phyloP scores from a whole-genome alignment of 2,113 vertebrate species.

The Channa maculata region DNA sequence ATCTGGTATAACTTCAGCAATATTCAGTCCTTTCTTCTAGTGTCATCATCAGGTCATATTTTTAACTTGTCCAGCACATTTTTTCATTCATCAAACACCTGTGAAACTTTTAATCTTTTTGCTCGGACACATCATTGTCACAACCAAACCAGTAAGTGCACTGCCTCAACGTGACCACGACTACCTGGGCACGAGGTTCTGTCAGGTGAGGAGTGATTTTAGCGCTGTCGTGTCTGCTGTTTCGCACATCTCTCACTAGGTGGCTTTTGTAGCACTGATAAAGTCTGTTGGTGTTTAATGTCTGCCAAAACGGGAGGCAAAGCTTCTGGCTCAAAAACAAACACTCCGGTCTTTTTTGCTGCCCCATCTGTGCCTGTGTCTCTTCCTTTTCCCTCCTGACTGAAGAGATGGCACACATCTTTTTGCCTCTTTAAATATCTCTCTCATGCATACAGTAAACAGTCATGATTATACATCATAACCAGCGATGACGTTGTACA shows the following conservation, averaged over 20 bases:
- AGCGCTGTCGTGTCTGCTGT: background rate
- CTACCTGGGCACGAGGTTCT: background rate
- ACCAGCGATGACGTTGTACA: background rate
- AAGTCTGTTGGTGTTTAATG: slow-evolving; percentile 30
- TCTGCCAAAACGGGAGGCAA: slow-evolving; percentile 22
- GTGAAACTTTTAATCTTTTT: too few species aligned
- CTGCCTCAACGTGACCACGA: too few species aligned
- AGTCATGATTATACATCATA: background rate
- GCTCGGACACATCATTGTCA: too few species aligned
- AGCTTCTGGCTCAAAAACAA: slow-evolving; percentile 43
- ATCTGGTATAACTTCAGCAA: too few species aligned
- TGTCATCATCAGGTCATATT: too few species aligned
- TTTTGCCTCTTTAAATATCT: slow-evolving; percentile 23
- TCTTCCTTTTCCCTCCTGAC: slow-evolving; percentile 23
- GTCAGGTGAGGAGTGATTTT: background rate
- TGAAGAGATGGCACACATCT: slow-evolving; percentile 7
- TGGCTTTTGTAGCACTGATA: slow-evolving; percentile 6
- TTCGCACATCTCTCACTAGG: slow-evolving; percentile 3
- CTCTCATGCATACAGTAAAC: slow-evolving; percentile 9
- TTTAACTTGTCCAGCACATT: too few species aligned
- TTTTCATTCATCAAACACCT: too few species aligned
- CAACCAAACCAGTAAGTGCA: too few species aligned
- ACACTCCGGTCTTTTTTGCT: slow-evolving; percentile 15
- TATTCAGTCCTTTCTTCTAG: too few species aligned
- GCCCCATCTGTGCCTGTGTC: slow-evolving; percentile 51